A percentile compares a stretch with the other conserved stretches of the same genome.
phyloP scores from a whole-genome alignment of 23 tunicate species.

The Styela clava region DNA sequence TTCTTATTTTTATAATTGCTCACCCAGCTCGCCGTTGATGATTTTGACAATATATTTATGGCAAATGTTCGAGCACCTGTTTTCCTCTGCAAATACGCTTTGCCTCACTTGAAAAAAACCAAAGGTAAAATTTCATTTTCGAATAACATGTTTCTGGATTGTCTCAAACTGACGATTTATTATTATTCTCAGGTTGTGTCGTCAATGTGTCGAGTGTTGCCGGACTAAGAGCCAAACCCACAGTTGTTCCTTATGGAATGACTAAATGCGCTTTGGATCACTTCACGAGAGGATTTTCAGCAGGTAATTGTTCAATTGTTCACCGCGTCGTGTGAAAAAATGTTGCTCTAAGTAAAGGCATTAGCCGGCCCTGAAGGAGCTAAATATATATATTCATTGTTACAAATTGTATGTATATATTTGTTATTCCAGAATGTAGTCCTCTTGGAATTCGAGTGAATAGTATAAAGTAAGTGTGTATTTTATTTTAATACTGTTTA shows the following conservation, averaged over 20 bases:
- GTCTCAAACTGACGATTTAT: not conserved
- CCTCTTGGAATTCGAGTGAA: no score
- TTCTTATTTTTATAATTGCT: not conserved
- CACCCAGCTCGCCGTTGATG: not conserved
- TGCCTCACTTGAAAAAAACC: slow-evolving; percentile 3
- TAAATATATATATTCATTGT: no score
- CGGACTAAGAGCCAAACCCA: not conserved
- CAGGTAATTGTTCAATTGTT: no score
- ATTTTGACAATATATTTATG: slow-evolving; percentile 10
- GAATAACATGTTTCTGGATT: not conserved
- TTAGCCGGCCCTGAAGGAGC: no score
- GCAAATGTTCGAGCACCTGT: slow-evolving; percentile 14
- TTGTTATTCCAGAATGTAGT: no score
- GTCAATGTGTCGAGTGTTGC: no score
- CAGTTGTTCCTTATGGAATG: not conserved
- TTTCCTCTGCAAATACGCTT: slow-evolving; percentile 2
- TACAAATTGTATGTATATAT: no score
- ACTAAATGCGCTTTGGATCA: not conserved
- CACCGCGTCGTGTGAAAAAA: no score
- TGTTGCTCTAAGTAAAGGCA: no score
- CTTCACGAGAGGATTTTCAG: not conserved
- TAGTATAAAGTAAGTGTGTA: no score
- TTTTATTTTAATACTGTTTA: not conserved
- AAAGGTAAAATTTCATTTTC: slow-evolving; percentile 10
- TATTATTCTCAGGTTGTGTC: not conserved